phyloP scores from a whole-genome alignment of 1,140 invertebrate species.

The Eueides isabella region DNA sequence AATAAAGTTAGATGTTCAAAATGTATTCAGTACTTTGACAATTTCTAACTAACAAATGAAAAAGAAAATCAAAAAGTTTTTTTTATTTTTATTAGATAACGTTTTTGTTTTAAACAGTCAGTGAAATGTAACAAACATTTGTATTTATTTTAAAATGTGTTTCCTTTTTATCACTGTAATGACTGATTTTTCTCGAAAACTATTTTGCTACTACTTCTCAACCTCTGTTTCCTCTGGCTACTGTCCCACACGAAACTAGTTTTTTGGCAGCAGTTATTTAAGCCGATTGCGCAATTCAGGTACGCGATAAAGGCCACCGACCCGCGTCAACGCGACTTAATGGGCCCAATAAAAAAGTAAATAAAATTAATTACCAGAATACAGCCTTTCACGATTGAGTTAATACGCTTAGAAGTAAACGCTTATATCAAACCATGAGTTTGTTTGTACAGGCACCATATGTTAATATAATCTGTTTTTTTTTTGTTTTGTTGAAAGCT shows the following conservation, averaged over 20 bases:
- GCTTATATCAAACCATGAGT: background rate
- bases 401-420: constrained; percentile 28
- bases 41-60: no score
- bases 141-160: background rate
- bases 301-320: constrained; percentile 64
- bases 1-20: no score
- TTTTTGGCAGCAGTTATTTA: constrained; percentile 74
- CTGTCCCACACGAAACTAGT: constrained; percentile 68
- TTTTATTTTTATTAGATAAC: no score
- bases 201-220: background rate
- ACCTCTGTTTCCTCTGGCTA: constrained; percentile 31
- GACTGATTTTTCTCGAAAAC: background rate
- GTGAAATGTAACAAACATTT: no score
- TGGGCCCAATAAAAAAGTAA: constrained; percentile 63
- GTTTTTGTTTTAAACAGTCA: background rate
- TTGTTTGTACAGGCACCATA: background rate
- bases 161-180: background rate
- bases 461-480: background rate
- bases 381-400: constrained; percentile 31
- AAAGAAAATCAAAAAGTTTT: no score
- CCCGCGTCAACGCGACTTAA: constrained; percentile 54
- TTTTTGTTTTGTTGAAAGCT: background rate
- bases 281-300: constrained; percentile 69
- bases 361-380: constrained; percentile 62
- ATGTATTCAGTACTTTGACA: no score